Evolutionary conservation across 2,113 vertebrate genomes (phyloP).

Genomic region (Clarias gariepinus): DNA sequence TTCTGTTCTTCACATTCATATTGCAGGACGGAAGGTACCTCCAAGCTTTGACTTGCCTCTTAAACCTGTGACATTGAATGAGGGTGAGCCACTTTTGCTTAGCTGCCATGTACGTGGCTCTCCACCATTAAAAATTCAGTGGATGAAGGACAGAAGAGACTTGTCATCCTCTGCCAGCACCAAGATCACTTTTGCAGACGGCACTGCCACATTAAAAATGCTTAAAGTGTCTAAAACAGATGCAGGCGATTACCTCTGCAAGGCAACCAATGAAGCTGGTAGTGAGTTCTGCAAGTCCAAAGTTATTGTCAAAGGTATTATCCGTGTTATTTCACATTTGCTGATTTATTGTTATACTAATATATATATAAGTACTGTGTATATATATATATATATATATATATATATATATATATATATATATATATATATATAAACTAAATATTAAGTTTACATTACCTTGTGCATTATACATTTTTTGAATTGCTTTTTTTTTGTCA

Average conservation of each 20-base stretch:
- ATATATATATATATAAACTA: too few species aligned
- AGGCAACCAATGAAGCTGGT: conserved; percentile 88
- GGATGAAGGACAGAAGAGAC: conserved; percentile 92
- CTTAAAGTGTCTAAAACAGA: conserved; percentile 75
- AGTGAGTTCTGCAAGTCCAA: conserved; percentile 88
- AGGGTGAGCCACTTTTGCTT: conserved; percentile 83
- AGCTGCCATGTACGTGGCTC: conserved; percentile 87
- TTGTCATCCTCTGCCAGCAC: conserved; percentile 80
- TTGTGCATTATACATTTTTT: too few species aligned
- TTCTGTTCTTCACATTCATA: conserved; percentile 48
- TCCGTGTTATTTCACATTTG: not conserved
- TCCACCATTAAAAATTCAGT: conserved; percentile 86
- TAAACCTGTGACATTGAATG: conserved; percentile 75
- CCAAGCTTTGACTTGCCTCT: conserved; percentile 90
- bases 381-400: too few species aligned
- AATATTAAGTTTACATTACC: too few species aligned
- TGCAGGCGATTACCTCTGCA: conserved; percentile 91
- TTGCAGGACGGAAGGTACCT: conserved; percentile 85
- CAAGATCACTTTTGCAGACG: conserved; percentile 83
- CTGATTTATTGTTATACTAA: not conserved
- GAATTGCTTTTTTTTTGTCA: not conserved
- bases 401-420: too few species aligned
- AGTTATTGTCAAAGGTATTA: conserved; percentile 89
- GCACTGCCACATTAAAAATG: conserved; percentile 84
- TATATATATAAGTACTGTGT: too few species aligned